Conservation (phyloP, 2,113 vertebrate species). For the Oreamnos americanus region DNA sequence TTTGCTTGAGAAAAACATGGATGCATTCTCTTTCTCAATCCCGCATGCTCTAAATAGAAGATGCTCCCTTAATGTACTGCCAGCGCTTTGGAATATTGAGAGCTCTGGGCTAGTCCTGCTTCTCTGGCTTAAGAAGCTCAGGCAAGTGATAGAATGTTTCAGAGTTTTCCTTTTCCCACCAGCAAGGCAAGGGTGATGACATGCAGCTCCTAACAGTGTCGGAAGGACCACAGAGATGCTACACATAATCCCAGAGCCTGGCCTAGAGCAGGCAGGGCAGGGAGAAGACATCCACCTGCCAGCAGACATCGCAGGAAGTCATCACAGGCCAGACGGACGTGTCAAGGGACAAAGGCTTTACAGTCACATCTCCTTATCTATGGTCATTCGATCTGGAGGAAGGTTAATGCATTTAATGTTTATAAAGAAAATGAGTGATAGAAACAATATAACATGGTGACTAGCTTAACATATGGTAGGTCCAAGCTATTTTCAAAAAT, state of each 20-base stretch:
- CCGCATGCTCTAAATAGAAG: not conserved
- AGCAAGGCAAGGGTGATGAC: not conserved
- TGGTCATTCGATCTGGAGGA: not conserved
- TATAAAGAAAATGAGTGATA: not conserved
- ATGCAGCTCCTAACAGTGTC: fast-evolving
- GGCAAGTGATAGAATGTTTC: fast-evolving
- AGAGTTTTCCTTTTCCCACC: not conserved
- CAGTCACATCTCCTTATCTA: not conserved
- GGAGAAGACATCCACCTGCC: not conserved
- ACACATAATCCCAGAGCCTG: fast-evolving
- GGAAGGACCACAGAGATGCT: fast-evolving
- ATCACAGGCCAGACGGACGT: not conserved
- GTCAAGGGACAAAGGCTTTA: not conserved
- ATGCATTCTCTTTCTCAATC: not conserved
- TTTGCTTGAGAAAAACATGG: slow-evolving; percentile 11
- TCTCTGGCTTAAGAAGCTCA: not conserved
- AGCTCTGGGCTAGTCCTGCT: not conserved
- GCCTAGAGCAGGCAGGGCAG: not conserved
- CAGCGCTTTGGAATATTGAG: not conserved
- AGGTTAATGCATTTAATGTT: not conserved
- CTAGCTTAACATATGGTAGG: not conserved
- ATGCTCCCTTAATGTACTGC: fast-evolving
- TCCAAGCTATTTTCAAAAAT: not conserved
- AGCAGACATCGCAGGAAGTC: fast-evolving
- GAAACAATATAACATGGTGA: not conserved